Percentiles rank a stretch among this genome's conserved stretches.
phyloP scores from a whole-genome alignment of 2,113 vertebrate genomes.

The Micromys minutus region DNA sequence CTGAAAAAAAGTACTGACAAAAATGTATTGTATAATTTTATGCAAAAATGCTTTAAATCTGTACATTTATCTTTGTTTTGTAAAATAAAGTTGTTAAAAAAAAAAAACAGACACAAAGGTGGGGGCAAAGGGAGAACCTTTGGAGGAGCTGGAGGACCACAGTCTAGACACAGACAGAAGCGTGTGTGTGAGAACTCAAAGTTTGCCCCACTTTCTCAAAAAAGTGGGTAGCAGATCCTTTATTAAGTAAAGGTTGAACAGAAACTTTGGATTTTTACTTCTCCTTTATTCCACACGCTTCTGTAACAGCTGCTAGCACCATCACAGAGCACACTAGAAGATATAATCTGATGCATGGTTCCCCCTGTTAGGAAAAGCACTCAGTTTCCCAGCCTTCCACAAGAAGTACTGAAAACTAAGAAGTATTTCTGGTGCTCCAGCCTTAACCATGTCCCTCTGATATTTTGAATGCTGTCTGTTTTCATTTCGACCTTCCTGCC shows the following conservation, averaged over 20 bases:
- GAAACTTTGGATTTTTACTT: neutral
- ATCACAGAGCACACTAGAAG: neutral
- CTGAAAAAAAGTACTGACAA: too few species aligned
- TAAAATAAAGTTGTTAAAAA: too few species aligned
- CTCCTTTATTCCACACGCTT: neutral
- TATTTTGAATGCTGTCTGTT: neutral
- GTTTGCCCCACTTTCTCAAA: neutral
- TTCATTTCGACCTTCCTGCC: neutral
- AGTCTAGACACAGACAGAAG: neutral
- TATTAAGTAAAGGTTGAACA: neutral
- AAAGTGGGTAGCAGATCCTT: neutral
- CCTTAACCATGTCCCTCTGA: neutral
- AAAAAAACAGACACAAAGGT: too few species aligned
- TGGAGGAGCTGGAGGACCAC: neutral
- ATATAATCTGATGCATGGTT: neutral
- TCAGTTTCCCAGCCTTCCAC: slow-evolving; percentile 1
- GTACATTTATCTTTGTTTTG: too few species aligned
- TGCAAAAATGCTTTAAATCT: too few species aligned
- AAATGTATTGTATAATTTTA: too few species aligned
- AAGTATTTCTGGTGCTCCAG: neutral
- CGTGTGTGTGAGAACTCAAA: neutral
- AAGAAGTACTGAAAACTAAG: neutral
- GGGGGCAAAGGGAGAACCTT: too few species aligned
- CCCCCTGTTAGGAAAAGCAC: neutral
- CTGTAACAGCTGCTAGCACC: neutral